Evolutionary conservation across 1,140 invertebrate genomes (phyloP).

Genomic region (Musca domestica): DNA sequence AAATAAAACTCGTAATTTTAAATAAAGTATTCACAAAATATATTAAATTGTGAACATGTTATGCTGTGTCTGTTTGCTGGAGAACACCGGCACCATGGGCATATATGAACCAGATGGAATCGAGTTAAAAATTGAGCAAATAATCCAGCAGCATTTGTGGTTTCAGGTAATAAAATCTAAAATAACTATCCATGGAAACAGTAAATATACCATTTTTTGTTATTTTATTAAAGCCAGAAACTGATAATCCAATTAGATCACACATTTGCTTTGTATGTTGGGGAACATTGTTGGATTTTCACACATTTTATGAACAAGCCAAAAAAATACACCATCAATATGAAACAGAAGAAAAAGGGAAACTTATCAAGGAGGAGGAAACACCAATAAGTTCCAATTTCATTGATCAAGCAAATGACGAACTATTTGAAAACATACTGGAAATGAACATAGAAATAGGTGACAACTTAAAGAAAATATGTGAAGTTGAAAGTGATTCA

Average conservation of each 20-base stretch:
- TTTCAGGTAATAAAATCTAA: constrained; percentile 49
- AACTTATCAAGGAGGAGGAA: neutral
- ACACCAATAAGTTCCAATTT: no score
- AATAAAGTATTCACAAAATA: neutral
- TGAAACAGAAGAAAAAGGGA: constrained; percentile 34
- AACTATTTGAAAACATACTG: neutral
- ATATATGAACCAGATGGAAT: constrained; percentile 27
- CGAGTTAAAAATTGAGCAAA: constrained; percentile 35
- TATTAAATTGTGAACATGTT: constrained; percentile 12
- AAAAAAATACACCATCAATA: constrained; percentile 39
- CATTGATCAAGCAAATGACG: neutral
- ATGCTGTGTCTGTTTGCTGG: constrained; percentile 20
- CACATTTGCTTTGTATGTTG: constrained; percentile 46
- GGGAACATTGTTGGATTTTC: constrained; percentile 44
- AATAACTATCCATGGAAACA: neutral
- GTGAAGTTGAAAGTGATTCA: neutral
- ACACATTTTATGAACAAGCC: constrained; percentile 44
- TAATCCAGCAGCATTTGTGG: constrained; percentile 47
- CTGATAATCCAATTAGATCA: constrained; percentile 32
- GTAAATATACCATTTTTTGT: neutral
- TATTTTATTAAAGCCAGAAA: constrained; percentile 5
- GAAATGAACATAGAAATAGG: neutral
- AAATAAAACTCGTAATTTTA: no score
- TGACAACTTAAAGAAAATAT: neutral
- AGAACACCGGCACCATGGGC: neutral